Base-by-base conservation (phyloP, 2,797 vertebrate genomes). In the Pantherophis alleghaniensis region DNA sequence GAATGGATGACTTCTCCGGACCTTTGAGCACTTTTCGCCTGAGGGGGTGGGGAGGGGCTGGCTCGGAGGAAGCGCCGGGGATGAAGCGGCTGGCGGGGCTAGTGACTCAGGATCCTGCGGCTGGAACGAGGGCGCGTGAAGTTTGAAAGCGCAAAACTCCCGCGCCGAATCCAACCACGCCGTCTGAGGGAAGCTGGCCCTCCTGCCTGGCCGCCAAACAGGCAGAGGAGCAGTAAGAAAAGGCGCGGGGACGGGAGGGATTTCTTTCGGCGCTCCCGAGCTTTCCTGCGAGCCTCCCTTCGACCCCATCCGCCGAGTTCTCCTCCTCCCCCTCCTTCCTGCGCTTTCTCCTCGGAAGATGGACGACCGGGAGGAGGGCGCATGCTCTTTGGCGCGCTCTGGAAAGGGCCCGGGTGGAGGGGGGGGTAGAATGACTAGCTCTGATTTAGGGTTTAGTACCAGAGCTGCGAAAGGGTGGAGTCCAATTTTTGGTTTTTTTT, bases 51-150 rank as follows among this genome's bases (percentile, higher is more conserved):
- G 37, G 37, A 7, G 16, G 74, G 79, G 20, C 74, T 24, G 79
- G 42, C 79, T 24, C 2, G 14, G 22, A 61, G 56, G 24, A 51
- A 42, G 56, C 6, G 86, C 2, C 7, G 60, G 56, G 47, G 53
- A 47, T 61, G 6, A 42, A 61, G 91, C 32, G 87, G 0, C 56
- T 88, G 83, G 91, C n/a, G 89, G 26, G 18, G 22, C 56, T 55
- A 14, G 57, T 86, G 89, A 91, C 51, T 83, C 93, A 63, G 26
- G 88, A 88, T 26, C 10, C 86, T 57, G 91, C 89, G 89, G 89
- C 26, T 20, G 18, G 7, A 90, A 26, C 24, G 1, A 9, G 11
- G 32, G 47, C 16, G 2, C 60, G 63, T 13, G 9, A 51, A 55
- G 9, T 24, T 5, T 74, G 59, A 69, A 60, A 74, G 79, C 89